These are phyloP conservation scores for Diorhabda sublineata DNA, from an alignment of 1,140 invertebrate genomes.

Conservation along the genomic window DNA sequence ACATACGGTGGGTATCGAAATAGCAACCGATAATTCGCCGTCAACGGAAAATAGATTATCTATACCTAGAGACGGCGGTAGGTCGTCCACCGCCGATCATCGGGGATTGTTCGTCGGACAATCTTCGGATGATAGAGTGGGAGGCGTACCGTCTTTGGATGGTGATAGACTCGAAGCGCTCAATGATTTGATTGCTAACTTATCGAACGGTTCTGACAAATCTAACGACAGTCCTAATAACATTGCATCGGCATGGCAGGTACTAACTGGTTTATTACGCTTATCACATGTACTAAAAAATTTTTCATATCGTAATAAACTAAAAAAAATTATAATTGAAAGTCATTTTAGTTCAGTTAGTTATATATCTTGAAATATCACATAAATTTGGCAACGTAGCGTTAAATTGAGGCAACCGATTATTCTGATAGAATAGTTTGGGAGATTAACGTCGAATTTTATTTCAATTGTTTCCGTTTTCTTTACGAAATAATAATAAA, in stretches of 20 bases:
- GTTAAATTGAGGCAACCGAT: too few species aligned
- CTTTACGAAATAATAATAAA: too few species aligned
- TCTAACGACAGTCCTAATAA: constrained; percentile 44
- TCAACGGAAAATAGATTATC: constrained; percentile 24
- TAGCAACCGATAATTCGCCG: constrained; percentile 50
- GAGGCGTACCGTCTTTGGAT: constrained; percentile 20
- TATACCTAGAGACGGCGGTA: constrained; percentile 22
- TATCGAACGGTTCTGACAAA: constrained; percentile 43
- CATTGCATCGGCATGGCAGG: constrained; percentile 47
- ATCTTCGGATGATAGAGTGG: constrained; percentile 24
- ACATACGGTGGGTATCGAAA: constrained; percentile 14
- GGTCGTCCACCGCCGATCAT: neutral
- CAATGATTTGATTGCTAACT: constrained; percentile 44
- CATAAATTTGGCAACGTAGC: too few species aligned
- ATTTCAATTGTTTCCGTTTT: too few species aligned
- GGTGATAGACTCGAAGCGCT: constrained; percentile 42
- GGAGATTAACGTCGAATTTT: too few species aligned
- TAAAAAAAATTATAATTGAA: too few species aligned
- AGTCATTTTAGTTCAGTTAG: too few species aligned
- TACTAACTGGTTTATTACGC: constrained; percentile 33
- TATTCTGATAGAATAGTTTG: too few species aligned
- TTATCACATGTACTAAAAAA: too few species aligned
- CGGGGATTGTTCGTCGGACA: neutral
- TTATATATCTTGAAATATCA: too few species aligned
- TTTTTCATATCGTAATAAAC: too few species aligned